Evolutionary conservation across 1,140 invertebrate species (phyloP).

Genomic region (Chlorops oryzae): DNA sequence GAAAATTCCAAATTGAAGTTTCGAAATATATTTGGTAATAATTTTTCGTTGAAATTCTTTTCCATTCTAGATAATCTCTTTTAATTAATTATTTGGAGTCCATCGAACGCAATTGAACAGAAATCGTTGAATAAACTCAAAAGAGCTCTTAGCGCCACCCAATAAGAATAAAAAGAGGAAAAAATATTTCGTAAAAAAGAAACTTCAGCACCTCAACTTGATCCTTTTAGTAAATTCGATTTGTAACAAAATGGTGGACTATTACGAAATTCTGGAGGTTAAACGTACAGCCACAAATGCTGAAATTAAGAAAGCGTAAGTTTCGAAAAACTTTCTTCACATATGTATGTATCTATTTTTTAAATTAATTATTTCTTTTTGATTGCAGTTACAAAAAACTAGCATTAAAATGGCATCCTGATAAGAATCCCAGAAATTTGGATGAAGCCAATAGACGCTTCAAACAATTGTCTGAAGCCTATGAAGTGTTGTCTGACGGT

Average conservation of each 20-base stretch:
- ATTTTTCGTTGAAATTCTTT: no score
- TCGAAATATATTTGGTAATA: no score
- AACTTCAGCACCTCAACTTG: no score
- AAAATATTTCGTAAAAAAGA: background rate
- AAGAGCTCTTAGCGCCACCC: background rate
- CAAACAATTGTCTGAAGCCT: constrained; percentile 98
- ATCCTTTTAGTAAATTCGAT: constrained; percentile 1
- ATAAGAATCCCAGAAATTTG: constrained; percentile 96
- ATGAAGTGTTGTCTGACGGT: constrained; percentile 95
- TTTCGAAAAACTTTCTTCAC: constrained; percentile 9
- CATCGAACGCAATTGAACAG: background rate
- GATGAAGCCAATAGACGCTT: constrained; percentile 95
- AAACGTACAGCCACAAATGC: constrained; percentile 64
- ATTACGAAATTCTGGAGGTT: constrained; percentile 87
- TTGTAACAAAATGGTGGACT: constrained; percentile 72
- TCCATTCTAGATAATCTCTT: no score
- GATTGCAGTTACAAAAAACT: constrained; percentile 77
- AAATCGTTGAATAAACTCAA: background rate
- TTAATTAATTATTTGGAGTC: no score
- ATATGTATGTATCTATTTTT: background rate
- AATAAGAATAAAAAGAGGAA: background rate
- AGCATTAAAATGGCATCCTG: constrained; percentile 99
- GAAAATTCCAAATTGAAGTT: no score
- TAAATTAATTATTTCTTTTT: constrained; percentile 6
- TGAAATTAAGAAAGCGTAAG: constrained; percentile 90